Percentiles rank a stretch among this genome's conserved stretches.
Conservation (phyloP, 2,888 invertebrate species). For the Poecilus cupreus region DNA sequence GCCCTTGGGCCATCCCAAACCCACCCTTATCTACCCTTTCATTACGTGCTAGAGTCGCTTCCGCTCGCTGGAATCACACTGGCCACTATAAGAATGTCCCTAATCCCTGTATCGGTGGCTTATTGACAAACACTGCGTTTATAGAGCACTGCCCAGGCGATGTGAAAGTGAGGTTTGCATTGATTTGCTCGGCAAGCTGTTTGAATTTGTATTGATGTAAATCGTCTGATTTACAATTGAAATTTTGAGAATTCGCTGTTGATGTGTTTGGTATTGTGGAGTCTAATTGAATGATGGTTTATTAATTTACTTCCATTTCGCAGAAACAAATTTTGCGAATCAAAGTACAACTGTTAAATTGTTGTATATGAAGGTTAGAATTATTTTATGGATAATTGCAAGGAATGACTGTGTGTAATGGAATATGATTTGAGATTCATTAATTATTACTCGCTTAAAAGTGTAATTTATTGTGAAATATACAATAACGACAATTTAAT, state of each 20-base stretch:
- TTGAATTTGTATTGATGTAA: conserved; percentile 7
- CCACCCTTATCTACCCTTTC: conserved; percentile 30
- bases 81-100: conserved; percentile 55
- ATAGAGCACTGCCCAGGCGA: conserved; percentile 4
- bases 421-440: neutral
- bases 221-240: conserved; percentile 21
- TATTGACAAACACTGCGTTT: conserved; percentile 55
- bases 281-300: conserved; percentile 7
- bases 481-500: conserved; percentile 43
- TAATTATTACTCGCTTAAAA: conserved; percentile 10
- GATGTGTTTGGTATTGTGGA: neutral
- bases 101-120: conserved; percentile 60
- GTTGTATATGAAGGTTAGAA: neutral
- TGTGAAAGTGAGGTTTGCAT: neutral
- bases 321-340: conserved; percentile 14
- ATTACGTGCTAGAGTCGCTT: conserved; percentile 32
- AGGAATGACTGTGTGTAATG: neutral
- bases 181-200: neutral
- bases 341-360: conserved; percentile 24
- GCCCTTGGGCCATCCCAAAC: neutral
- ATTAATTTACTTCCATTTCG: conserved; percentile 18
- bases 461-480: conserved; percentile 1
- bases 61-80: conserved; percentile 39
- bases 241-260: neutral
- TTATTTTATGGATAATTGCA: neutral